Base-by-base conservation (phyloP, 2,888 invertebrate genomes). In the Tetrapedia diversipes region DNA sequence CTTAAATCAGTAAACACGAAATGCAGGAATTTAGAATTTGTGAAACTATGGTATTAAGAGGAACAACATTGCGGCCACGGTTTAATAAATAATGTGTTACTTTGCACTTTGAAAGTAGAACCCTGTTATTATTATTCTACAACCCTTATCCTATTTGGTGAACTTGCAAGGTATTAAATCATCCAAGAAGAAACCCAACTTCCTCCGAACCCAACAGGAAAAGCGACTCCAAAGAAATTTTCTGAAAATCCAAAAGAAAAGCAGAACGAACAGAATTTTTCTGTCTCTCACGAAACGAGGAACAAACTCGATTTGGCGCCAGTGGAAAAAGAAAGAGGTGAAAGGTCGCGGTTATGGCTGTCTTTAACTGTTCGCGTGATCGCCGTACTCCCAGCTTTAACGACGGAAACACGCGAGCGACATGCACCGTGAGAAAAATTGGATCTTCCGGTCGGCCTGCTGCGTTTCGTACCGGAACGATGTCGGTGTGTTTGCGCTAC, bases 381-480 rank as follows among this genome's bases (percentile, higher is more conserved):
- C 49, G 39, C 39, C 39, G 45, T 8, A 43, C 22, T 10, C 16
- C 37, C 27, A 53, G 27, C 60, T 66, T 69, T 63, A 53, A 66
- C 45, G 37, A 51, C 53, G 11, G 7, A 34, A 56, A 65, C 56
- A 70, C 60, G 64, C 63, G 69, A 64, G 63, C 64, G 67, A 61
- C 47, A 49, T 54, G 41, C 24, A 53, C 68, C 47, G 47, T 63
- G 49, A 74, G 79, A 81, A 81, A 81, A 81, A 81, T 81, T 72
- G 81, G 69, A 79, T 72, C 81, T 75, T 75, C 71, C 66, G 66
- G 79, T 66, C 39, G 71, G 59, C 45, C 66, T 34, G 63, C 43
- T 27, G 14, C 56, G 51, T 67, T 49, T 70, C 51, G 39, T 65
- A 47, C 32, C 29, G 39, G 27, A 47, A 57, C 49, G 49, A 56